Evolutionary conservation across 2,888 invertebrate genomes (phyloP), one percentile per base, ranked within the genome.

Genomic region (Ctenicera cuprea): DNA sequence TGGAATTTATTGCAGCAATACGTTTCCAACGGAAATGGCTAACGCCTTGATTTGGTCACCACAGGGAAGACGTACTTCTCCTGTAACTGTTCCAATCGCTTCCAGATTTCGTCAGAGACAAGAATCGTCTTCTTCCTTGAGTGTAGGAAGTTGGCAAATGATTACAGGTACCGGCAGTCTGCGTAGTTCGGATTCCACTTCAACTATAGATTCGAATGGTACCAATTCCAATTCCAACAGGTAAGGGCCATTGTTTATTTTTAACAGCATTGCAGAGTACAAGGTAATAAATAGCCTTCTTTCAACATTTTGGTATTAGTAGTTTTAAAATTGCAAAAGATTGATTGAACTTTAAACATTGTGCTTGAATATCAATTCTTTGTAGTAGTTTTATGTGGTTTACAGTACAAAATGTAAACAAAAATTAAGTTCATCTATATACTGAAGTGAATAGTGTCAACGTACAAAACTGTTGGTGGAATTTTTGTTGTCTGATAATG

Each of bases 71-170:
- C 77, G 89, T 78, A 92, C 92, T 73, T 92, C 92, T 81, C 92
- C 92, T 4, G 91, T 92, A 38, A 90, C 92, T 14, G 87, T 88
- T 63, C 92, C 92, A 54, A 87, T 88, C 62, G 88, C 89, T 67
- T 73, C 78, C 20, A 73, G 87, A 54, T 77, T 87, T 37, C 88
- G 92, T 37, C 90, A 90, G 80, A 88, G 91, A 26, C 90, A 91
- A 77, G 91, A 92, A 79, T 86, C 87, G 62, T 91, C 91, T 12
- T 90, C 91, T 38, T 84, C 80, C 18, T 87, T 89, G 61, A 89
- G 89, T 76, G 87, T 88, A 54, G 91, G 91, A 68, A 93, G 93
- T 80, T 93, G 93, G 93, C 92, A 92, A 83, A 89, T 93, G 83
- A 91, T 93, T 73, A 91, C 91, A 9, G 91, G 90, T 8, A 90